Conservation (phyloP, 2,797 vertebrate species). For the Podarcis siculus region DNA sequence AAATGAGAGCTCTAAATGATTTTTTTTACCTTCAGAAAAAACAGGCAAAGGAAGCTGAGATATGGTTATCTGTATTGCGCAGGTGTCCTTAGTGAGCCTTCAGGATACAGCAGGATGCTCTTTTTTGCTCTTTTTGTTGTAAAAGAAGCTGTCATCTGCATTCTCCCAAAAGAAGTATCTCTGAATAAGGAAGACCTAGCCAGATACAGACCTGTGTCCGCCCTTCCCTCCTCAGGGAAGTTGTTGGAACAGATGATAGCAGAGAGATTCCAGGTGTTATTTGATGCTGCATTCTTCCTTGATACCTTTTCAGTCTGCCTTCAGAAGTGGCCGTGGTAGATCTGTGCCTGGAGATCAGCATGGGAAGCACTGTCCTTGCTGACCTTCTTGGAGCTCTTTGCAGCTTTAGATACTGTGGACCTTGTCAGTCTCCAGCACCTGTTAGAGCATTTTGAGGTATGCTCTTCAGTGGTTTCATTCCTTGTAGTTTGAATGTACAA, state of each 20-base stretch:
- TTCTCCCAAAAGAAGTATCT: neutral
- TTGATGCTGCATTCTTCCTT: neutral
- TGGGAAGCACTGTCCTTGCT: neutral
- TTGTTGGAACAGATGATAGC: neutral
- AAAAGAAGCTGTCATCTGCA: neutral
- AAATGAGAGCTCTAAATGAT: accelerated
- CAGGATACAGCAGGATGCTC: neutral
- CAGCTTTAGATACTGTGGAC: neutral
- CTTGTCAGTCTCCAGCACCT: neutral
- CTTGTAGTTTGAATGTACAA: neutral
- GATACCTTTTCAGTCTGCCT: neutral
- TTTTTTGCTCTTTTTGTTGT: neutral
- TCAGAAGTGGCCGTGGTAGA: neutral
- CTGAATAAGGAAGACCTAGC: neutral
- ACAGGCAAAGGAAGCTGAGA: neutral
- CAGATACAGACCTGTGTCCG: neutral
- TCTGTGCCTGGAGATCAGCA: neutral
- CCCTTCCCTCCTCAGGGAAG: neutral
- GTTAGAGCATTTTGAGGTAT: neutral
- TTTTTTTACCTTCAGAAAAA: neutral
- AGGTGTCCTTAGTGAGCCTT: neutral
- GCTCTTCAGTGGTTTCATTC: neutral
- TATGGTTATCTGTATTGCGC: neutral
- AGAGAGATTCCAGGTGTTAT: neutral
- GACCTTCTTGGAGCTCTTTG: neutral